phyloP scores from a whole-genome alignment of 2,113 vertebrate genomes.

The Hippopotamus amphibius region DNA sequence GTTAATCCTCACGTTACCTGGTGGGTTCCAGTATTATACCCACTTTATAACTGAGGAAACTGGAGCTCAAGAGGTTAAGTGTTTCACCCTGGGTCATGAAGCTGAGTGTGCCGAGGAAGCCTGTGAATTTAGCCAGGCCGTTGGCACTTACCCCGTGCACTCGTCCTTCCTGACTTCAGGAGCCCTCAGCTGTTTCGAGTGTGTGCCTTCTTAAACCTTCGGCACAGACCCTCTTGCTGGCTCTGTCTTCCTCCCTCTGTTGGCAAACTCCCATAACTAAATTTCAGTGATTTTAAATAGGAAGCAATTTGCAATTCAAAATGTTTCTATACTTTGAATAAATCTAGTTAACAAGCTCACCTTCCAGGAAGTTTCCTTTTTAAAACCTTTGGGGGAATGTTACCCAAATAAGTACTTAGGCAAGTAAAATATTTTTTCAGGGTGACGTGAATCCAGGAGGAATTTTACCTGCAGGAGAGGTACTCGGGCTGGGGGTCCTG shows the following conservation, averaged over 20 bases:
- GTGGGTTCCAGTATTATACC: not conserved
- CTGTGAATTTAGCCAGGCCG: not conserved
- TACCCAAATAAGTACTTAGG: not conserved
- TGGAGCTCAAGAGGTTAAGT: not conserved
- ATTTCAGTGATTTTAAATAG: conserved; percentile 58
- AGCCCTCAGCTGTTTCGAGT: not conserved
- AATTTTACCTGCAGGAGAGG: not conserved
- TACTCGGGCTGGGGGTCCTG: not conserved
- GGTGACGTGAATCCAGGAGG: not conserved
- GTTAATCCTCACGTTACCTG: not conserved
- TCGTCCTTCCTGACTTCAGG: not conserved
- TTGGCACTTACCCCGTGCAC: fast-evolving
- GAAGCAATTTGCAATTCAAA: conserved; percentile 2
- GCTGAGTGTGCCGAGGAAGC: not conserved
- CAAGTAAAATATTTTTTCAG: not conserved
- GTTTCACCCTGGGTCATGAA: not conserved
- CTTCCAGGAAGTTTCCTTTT: conserved; percentile 42
- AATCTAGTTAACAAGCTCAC: not conserved
- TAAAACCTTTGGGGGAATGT: not conserved
- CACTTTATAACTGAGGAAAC: not conserved
- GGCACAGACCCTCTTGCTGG: not conserved
- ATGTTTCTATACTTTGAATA: not conserved
- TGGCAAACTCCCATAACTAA: conserved; percentile 16
- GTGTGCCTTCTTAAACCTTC: not conserved
- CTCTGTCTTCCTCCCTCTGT: not conserved